Evolutionary conservation across 2,113 vertebrate genomes (phyloP).

Genomic region (Tympanuchus pallidicinctus): DNA sequence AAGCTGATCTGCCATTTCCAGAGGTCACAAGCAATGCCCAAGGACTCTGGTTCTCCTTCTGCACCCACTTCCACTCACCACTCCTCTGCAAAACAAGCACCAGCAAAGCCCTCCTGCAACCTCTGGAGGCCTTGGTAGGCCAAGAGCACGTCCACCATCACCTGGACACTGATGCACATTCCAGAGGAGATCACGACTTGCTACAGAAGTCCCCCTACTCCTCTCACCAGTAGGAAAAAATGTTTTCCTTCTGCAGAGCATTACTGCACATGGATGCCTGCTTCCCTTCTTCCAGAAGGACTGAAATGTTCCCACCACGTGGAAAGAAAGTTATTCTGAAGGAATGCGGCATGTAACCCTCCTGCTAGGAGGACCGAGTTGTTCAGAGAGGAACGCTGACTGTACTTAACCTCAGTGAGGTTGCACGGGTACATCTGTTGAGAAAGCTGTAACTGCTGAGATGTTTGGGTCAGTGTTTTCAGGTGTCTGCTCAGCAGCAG

Average conservation of each 20-base stretch:
- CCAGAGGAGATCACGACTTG: slow-evolving; percentile 50
- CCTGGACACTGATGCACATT: background rate
- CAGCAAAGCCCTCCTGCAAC: background rate
- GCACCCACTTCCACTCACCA: background rate
- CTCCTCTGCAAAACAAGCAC: background rate
- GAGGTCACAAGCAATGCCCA: slow-evolving; percentile 7
- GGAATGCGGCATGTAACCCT: slow-evolving; percentile 45
- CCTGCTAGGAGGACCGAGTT: slow-evolving; percentile 29
- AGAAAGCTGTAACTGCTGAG: slow-evolving; percentile 54
- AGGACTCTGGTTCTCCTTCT: background rate
- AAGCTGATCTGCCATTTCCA: slow-evolving; percentile 77
- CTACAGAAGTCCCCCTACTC: background rate
- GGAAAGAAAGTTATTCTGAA: slow-evolving; percentile 53
- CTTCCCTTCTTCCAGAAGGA: slow-evolving; percentile 46
- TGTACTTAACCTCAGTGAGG: slow-evolving; percentile 66
- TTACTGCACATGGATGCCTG: background rate
- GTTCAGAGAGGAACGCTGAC: background rate
- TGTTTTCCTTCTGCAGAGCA: slow-evolving; percentile 23
- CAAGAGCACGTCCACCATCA: accelerated
- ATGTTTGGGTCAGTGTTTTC: background rate
- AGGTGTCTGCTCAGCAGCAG: background rate
- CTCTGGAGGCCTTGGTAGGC: slow-evolving; percentile 81
- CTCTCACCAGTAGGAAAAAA: slow-evolving; percentile 51
- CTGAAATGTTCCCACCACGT: background rate
- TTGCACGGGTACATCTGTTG: background rate